Evolutionary conservation across 2,888 invertebrate genomes (phyloP), one percentile per base, ranked within the genome.

Genomic region (Hydrotaea diabolus): DNA sequence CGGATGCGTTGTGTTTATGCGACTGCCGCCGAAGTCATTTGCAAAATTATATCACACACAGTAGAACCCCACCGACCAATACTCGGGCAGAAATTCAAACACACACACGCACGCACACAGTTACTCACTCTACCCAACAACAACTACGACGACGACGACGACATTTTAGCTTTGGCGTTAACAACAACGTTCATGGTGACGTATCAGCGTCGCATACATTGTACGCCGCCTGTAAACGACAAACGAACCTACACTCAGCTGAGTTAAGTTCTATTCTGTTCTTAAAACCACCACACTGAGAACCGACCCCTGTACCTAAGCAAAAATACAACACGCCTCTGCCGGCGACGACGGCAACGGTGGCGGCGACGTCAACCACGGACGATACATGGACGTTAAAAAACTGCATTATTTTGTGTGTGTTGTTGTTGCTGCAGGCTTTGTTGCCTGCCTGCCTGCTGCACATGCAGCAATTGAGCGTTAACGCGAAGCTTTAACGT

Each of bases 1-100:
- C 91, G 92, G 90, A 92, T 92, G 92, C 92, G 91, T 92, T 92
- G 92, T 90, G 91, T 91, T 92, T 91, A 91, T 92, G 91, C 92
- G 92, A 92, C 92, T 92, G 90, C 88, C 88, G 89, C 59, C 74
- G 74, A 74, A 89, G 89, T 88, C 89, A 90, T 89, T 90, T 89
- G 88, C 89, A 91, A 91, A 91, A 91, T 91, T 91, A 91, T 91
- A 92, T 90, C 91, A 91, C 91, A 92, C 88, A 71, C 73, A 82
- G n/a, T n/a, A n/a, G 83, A 84, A 72, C 73, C 76, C 78, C 31
- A 71, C 49, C 31, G 7, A 31, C 31, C 31, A 31, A 31, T 7
- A 31, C 31, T 31, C 31, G 7, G 31, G 7, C 2, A 31, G 3
- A 71, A 39, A 39, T 49, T 26, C 8, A n/a, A 5, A 53, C 39